Conservation (phyloP, 2,113 vertebrate species). For the Pampusana beccarii region DNA sequence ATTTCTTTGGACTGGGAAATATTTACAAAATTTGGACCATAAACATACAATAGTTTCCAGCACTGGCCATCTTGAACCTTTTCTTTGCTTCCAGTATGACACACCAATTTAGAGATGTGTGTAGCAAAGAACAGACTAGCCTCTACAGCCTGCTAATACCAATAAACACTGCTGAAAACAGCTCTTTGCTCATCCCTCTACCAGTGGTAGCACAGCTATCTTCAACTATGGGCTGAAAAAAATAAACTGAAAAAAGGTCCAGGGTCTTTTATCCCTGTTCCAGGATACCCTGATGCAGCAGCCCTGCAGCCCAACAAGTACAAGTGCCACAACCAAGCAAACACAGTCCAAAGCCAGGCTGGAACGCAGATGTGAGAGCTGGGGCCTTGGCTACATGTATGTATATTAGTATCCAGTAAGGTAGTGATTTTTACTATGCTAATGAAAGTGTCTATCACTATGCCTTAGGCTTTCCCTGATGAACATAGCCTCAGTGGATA, state of each 20-base stretch:
- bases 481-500: neutral
- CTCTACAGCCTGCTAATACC: neutral
- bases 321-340: rapidly evolving
- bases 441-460: neutral
- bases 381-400: neutral
- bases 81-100: neutral
- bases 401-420: neutral
- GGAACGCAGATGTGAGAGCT: neutral
- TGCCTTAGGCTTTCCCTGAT: neutral
- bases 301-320: neutral
- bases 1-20: neutral
- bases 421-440: neutral
- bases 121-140: neutral
- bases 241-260: neutral
- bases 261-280: neutral
- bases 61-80: neutral
- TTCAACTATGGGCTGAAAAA: neutral
- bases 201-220: neutral
- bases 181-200: neutral
- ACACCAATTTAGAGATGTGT: neutral
- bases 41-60: neutral
- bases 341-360: rapidly evolving
- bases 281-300: neutral
- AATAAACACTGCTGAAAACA: neutral
- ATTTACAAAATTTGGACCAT: neutral